Conservation (phyloP, 2,888 invertebrate genomes). For the Drosophila leonis region DNA sequence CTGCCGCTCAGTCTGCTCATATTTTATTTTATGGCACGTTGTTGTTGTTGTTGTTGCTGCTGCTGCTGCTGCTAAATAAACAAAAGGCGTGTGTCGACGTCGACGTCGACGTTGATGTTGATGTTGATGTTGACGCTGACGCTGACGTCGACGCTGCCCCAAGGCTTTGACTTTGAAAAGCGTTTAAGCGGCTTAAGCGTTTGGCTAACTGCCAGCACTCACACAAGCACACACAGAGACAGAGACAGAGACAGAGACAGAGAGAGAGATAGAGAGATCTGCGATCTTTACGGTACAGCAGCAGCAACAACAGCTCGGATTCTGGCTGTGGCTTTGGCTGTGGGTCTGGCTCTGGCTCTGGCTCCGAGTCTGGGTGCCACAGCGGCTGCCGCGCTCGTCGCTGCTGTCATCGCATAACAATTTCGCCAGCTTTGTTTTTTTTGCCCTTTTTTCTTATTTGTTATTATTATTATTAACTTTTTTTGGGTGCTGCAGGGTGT, state of each 20-base stretch:
- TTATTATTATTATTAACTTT: constrained; percentile 65
- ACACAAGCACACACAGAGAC: not conserved
- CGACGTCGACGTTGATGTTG: constrained; percentile 15
- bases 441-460: constrained; percentile 47
- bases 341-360: constrained; percentile 4
- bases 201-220: constrained; percentile 29
- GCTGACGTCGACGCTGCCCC: constrained; percentile 55
- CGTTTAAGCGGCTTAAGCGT: constrained; percentile 74
- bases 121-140: constrained; percentile 16
- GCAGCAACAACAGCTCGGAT: constrained; percentile 11
- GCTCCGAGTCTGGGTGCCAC: constrained; percentile 39
- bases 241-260: not conserved
- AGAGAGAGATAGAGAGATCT: constrained; percentile 29
- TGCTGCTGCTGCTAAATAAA: constrained; percentile 63
- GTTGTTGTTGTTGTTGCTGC: constrained; percentile 47
- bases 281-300: constrained; percentile 19
- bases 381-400: constrained; percentile 42
- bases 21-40: constrained; percentile 64
- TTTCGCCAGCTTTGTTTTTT: constrained; percentile 62
- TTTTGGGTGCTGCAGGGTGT: constrained; percentile 71
- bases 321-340: constrained; percentile 10
- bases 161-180: constrained; percentile 80
- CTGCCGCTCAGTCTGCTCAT: constrained; percentile 73
- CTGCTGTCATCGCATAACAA: constrained; percentile 79
- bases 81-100: constrained; percentile 80